Percentiles rank a stretch among this genome's conserved stretches.
Conservation (phyloP, 2,797 vertebrate genomes). For the Tympanoctomys barrerae region DNA sequence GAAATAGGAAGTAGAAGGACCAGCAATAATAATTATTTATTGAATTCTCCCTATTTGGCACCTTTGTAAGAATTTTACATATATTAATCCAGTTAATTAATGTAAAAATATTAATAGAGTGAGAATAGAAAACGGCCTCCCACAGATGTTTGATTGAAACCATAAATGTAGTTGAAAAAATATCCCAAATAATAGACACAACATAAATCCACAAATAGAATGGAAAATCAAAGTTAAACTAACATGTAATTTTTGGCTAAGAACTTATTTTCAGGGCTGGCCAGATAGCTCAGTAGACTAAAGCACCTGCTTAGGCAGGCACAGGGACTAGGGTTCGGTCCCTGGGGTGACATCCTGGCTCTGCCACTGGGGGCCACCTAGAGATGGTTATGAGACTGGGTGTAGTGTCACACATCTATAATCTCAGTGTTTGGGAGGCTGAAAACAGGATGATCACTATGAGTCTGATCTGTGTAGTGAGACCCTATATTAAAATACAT, state of each 20-base stretch:
- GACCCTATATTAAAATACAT: too few relatives aligned
- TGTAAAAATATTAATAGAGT: background rate
- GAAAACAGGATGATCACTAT: too few relatives aligned
- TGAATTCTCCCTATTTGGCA: background rate
- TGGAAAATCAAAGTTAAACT: slow-evolving; percentile 3
- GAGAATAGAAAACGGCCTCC: background rate
- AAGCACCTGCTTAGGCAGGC: too few relatives aligned
- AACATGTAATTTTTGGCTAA: background rate
- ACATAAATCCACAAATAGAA: background rate
- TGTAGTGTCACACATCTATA: too few relatives aligned
- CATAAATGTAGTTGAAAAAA: background rate
- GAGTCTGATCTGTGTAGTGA: too few relatives aligned
- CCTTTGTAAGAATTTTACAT: background rate
- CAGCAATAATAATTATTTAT: background rate
- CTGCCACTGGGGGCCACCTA: too few relatives aligned
- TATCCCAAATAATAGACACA: background rate
- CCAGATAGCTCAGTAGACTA: too few relatives aligned
- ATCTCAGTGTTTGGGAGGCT: too few relatives aligned
- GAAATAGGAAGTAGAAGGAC: background rate
- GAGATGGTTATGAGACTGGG: too few relatives aligned
- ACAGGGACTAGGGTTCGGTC: too few relatives aligned
- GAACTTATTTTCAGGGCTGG: background rate
- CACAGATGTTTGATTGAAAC: background rate
- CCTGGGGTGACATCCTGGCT: too few relatives aligned
- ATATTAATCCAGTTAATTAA: background rate